These are phyloP conservation scores for pig (Sus scrofa) DNA, from an alignment of 2,113 vertebrate genomes.

Conservation along the genomic window DNA sequence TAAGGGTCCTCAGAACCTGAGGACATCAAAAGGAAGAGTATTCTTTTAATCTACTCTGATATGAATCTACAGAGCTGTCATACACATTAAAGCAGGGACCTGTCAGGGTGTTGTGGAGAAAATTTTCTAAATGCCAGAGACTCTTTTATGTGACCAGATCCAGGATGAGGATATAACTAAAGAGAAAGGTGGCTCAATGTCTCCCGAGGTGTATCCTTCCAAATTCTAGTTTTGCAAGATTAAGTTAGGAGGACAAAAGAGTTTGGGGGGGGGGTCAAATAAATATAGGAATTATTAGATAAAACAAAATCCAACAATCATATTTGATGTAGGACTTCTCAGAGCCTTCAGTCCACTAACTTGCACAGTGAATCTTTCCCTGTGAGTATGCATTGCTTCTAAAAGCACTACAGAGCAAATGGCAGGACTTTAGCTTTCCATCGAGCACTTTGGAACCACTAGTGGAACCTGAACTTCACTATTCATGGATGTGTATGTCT, in stretches of 20 bases:
- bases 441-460: background rate
- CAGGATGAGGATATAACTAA: background rate
- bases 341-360: background rate
- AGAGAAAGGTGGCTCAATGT: background rate
- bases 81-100: background rate
- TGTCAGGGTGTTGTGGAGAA: background rate
- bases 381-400: background rate
- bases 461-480: background rate
- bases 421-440: background rate
- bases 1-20: constrained; percentile 18
- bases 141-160: background rate
- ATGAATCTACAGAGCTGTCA: background rate
- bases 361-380: background rate
- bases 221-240: background rate
- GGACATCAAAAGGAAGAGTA: background rate
- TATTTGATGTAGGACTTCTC: background rate
- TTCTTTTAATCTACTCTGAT: background rate
- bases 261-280: background rate
- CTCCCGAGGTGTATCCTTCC: background rate
- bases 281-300: constrained; percentile 7
- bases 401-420: background rate
- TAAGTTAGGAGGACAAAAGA: constrained; percentile 1
- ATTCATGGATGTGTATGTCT: background rate
- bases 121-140: background rate
- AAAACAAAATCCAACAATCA: background rate